Conservation (phyloP, 2,888 invertebrate genomes). For the Resseliella maxima region DNA sequence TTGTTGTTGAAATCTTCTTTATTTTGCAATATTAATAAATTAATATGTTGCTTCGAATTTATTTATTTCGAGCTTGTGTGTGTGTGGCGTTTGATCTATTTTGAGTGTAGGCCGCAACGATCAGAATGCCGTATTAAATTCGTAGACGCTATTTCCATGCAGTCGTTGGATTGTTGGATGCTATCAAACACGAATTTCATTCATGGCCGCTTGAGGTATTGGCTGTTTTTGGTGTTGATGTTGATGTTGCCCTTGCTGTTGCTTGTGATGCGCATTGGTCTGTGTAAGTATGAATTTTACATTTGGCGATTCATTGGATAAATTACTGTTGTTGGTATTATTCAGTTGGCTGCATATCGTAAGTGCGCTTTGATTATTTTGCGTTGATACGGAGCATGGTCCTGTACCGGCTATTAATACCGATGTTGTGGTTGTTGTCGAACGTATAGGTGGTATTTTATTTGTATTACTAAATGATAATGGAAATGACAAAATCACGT, state of each 20-base stretch:
- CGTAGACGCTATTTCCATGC: slow-evolving; percentile 3
- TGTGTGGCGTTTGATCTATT: no score
- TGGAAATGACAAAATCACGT: slow-evolving; percentile 24
- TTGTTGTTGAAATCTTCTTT: no score
- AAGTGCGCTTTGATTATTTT: not conserved
- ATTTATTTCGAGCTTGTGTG: no score
- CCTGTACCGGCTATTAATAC: slow-evolving; percentile 16
- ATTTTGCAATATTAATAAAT: no score
- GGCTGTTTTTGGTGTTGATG: slow-evolving; percentile 64
- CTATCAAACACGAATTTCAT: slow-evolving; percentile 91
- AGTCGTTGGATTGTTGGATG: not conserved
- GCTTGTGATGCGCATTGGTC: slow-evolving; percentile 58
- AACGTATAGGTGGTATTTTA: slow-evolving; percentile 66
- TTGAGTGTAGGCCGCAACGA: not conserved
- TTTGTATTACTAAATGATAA: slow-evolving; percentile 59
- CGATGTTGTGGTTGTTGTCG: slow-evolving; percentile 52
- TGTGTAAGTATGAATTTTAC: slow-evolving; percentile 32
- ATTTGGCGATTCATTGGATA: slow-evolving; percentile 53
- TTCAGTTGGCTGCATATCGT: slow-evolving; percentile 28
- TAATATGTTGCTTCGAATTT: no score
- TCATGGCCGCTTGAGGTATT: slow-evolving; percentile 85
- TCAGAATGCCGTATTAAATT: slow-evolving; percentile 49
- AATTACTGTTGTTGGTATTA: not conserved
- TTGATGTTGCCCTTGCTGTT: slow-evolving; percentile 64
- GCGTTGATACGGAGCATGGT: not conserved